Conservation (phyloP, 2,888 invertebrate genomes). For the Saturnia japonica region DNA sequence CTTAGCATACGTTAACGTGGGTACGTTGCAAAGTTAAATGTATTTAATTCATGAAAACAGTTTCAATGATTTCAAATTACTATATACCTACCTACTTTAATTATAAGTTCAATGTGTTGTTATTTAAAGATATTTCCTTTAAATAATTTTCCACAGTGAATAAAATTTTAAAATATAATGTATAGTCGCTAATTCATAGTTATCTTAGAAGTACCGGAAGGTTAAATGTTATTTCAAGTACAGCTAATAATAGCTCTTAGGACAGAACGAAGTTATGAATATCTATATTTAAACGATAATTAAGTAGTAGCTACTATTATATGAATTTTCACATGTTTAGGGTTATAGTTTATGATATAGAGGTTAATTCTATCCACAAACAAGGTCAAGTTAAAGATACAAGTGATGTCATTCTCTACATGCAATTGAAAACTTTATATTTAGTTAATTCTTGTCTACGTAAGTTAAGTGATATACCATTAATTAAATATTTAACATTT, state of each 20-base stretch:
- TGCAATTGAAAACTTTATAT: background rate
- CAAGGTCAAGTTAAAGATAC: constrained; percentile 11
- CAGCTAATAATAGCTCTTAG: background rate
- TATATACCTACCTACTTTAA: background rate
- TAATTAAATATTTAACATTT: background rate
- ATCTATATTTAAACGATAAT: background rate
- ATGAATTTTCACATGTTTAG: background rate
- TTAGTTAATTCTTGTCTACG: background rate
- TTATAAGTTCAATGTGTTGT: background rate
- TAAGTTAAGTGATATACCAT: background rate
- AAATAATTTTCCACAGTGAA: background rate
- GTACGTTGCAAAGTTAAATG: background rate
- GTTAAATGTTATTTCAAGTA: background rate
- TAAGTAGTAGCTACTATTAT: background rate
- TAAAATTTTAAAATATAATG: background rate
- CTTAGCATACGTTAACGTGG: background rate
- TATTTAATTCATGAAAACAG: constrained; percentile 16
- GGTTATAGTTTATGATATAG: background rate
- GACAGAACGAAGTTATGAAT: background rate
- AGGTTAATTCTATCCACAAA: constrained; percentile 6
- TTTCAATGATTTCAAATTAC: background rate
- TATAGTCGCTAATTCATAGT: background rate
- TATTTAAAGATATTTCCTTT: background rate
- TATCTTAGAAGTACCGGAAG: background rate
- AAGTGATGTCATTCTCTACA: constrained; percentile 13